phyloP scores from a whole-genome alignment of 2,888 invertebrate genomes.

The Orgyia antiqua region DNA sequence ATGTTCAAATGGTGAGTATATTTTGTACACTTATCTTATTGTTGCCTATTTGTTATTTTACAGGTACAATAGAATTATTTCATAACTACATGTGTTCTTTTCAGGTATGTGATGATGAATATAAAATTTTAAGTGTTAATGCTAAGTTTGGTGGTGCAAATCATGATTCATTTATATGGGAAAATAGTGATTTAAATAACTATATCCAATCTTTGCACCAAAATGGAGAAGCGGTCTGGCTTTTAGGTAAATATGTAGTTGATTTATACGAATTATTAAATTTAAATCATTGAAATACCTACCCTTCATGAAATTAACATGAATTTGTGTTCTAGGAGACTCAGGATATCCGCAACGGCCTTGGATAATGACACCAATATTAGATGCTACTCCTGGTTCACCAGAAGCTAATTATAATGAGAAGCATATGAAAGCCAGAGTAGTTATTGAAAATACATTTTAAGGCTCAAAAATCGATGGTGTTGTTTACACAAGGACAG shows the following conservation, averaged over 20 bases:
- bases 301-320: not conserved
- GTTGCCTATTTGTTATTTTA: not conserved
- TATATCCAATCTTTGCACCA: not conserved
- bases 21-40: not conserved
- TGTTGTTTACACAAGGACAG: no score
- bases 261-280: not conserved
- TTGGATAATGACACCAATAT: not conserved
- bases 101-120: constrained; percentile 4
- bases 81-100: not conserved
- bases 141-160: constrained; percentile 2
- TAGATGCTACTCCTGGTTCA: not conserved
- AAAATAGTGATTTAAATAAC: not conserved
- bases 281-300: not conserved
- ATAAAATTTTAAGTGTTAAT: constrained; percentile 1
- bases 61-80: not conserved
- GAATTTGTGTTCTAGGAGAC: not conserved
- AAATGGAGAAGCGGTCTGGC: not conserved
- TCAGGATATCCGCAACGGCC: not conserved
- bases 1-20: not conserved
- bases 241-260: not conserved
- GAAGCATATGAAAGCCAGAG: not conserved
- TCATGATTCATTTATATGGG: not conserved
- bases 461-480: no score
- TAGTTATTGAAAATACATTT: not conserved
- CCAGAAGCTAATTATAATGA: not conserved